Conservation (phyloP, 30 jellyfish, hydroid and myxozoan genomes). For the Aurelia sp. region DNA sequence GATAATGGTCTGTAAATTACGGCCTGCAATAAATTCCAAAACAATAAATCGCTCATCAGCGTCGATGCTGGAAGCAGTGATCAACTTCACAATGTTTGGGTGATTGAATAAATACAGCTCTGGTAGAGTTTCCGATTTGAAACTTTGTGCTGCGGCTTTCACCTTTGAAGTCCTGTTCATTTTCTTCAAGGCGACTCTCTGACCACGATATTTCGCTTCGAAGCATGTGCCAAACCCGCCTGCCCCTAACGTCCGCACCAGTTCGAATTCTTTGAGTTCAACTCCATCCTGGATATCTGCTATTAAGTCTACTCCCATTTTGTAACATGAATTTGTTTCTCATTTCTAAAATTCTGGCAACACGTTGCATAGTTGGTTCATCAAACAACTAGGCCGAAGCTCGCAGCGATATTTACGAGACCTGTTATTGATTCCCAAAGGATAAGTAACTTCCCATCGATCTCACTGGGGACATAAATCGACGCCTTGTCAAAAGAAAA, state of each 20-base stretch:
- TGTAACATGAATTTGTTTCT: background rate
- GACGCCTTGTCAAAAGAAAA: no score
- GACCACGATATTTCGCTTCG: slow-evolving; percentile 70
- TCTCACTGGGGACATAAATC: no score
- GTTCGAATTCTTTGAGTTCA: slow-evolving; percentile 56
- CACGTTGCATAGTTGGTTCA: no score
- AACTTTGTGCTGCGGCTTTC: slow-evolving; percentile 85
- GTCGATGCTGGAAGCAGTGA: slow-evolving; percentile 63
- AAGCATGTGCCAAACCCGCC: slow-evolving; percentile 98
- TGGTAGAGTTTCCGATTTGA: slow-evolving; percentile 73
- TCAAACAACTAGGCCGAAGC: no score
- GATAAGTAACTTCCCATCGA: no score
- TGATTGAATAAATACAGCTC: slow-evolving; percentile 74
- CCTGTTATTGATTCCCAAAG: no score
- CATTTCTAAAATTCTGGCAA: no score
- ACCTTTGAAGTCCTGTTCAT: slow-evolving; percentile 79
- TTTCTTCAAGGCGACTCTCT: slow-evolving; percentile 75
- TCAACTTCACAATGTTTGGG: slow-evolving; percentile 66
- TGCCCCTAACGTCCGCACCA: slow-evolving; percentile 77
- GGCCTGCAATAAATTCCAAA: slow-evolving; percentile 82
- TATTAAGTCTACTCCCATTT: slow-evolving; percentile 58
- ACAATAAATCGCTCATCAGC: slow-evolving; percentile 64
- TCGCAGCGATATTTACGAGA: no score
- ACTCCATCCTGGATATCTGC: slow-evolving; percentile 7
- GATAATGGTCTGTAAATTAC: slow-evolving; percentile 69